Evolutionary conservation across 2,113 vertebrate genomes (phyloP), one percentile per base, ranked within the genome.

Genomic region (Polypterus senegalus): DNA sequence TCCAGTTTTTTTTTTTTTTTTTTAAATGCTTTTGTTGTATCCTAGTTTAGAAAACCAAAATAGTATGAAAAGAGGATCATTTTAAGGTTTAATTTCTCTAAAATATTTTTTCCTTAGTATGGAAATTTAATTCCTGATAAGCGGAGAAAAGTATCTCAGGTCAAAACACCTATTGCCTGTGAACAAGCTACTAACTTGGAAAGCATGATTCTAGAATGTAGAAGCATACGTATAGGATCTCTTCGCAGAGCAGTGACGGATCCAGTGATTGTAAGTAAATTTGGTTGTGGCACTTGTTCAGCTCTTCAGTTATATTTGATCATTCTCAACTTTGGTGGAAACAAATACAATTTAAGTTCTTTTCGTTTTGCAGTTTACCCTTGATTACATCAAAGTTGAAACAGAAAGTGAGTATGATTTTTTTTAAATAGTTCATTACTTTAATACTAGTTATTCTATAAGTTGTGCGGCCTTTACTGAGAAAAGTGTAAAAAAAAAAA

Each of bases 151-250:
- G 9, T 91, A 55, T 43, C 65, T 9, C 62, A 79, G 60, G 61
- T 73, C 7, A 77, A 58, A 63, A 79, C 74, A 3, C 73, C 64
- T 61, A 79, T 61, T 60, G 65, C 77, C 27, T 86, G 69, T 75
- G 83, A 44, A 3, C 3, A 10, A 8, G 2, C 63, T 2, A 45
- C 1, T 2, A 76, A 69, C 54, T 73, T 81, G 5, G 66, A 83
- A 71, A 97, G 90, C 62, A 86, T 97, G 73, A 92, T 97, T 54
- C 80, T 98, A 75, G 81, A 87, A 67, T 98, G 94, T 70, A 85
- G 96, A 9, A 98, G 92, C 62, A 85, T 98, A 49, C 74, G 96
- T 27, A 89, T 98, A 53, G 96, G 96, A 67, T 92, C 90, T 0
- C 76, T 93, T 1, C 88, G 91, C 63, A 76, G 88, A 71, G 89